These are phyloP conservation scores for Notoglanidium macrostoma DNA, from an alignment of 2,797 vertebrate genomes.

Conservation along the genomic window DNA sequence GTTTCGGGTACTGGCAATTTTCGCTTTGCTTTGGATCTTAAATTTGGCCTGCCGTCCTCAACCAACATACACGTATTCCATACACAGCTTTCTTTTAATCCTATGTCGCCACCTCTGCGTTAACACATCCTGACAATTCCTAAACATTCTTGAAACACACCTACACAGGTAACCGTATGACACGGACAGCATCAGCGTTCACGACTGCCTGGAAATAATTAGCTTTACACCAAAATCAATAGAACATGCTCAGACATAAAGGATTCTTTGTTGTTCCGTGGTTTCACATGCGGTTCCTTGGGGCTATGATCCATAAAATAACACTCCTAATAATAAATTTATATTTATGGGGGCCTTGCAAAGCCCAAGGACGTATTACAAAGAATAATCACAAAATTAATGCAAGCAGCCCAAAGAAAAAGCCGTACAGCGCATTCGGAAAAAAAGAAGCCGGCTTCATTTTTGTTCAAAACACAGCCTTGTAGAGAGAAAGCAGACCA, in stretches of 20 bases:
- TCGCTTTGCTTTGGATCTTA: neutral
- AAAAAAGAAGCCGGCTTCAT: conserved; percentile 13
- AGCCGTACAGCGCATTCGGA: neutral
- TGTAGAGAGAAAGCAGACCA: conserved; percentile 38
- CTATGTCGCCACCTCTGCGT: neutral
- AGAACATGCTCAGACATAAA: neutral
- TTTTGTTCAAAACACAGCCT: conserved; percentile 45
- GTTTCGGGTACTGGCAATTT: no score
- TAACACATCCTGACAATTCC: no score
- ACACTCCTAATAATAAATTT: conserved; percentile 10
- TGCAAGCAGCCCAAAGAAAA: conserved; percentile 9
- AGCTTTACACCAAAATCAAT: neutral
- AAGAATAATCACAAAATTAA: neutral
- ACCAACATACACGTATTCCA: no score
- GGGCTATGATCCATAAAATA: conserved; percentile 10
- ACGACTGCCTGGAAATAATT: neutral
- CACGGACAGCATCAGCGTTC: neutral
- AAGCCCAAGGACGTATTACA: conserved; percentile 9
- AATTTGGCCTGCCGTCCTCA: no score
- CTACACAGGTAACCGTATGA: neutral
- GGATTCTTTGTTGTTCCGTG: neutral
- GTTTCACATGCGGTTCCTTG: neutral
- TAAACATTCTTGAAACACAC: neutral
- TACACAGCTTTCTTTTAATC: no score
- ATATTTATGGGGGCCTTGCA: neutral